A percentile compares a stretch with the other conserved stretches of the same genome.
These are phyloP conservation scores for Steatocranus sp. DNA, from an alignment of 2,797 vertebrate genomes.

Conservation along the genomic window DNA sequence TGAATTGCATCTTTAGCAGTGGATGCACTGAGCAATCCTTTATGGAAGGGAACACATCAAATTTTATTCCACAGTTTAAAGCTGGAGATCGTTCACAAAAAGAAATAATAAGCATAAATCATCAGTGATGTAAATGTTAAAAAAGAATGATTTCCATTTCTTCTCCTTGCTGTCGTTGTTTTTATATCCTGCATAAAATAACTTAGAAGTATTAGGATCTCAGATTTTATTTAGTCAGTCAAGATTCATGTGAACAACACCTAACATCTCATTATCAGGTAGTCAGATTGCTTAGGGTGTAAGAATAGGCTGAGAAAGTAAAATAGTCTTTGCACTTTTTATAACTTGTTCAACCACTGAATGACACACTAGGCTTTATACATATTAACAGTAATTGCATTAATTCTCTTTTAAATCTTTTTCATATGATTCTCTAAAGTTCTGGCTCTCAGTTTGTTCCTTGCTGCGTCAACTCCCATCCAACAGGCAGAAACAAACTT, in stretches of 20 bases:
- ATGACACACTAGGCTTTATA: background rate
- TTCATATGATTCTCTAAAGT: background rate
- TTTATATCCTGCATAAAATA: background rate
- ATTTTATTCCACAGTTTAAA: background rate
- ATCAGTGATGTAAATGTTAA: background rate
- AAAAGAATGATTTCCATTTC: background rate
- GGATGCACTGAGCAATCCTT: background rate
- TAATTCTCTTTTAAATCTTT: conserved; percentile 11
- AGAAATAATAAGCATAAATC: background rate
- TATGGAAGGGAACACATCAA: background rate
- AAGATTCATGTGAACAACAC: background rate
- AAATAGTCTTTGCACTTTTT: background rate
- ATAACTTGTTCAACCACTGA: background rate
- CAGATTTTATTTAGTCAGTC: background rate
- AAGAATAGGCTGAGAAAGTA: background rate
- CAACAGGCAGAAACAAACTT: conserved; percentile 14
- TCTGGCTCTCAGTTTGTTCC: background rate
- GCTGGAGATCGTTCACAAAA: background rate
- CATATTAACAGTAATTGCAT: background rate
- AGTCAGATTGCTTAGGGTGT: background rate
- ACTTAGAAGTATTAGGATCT: background rate
- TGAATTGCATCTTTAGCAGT: background rate
- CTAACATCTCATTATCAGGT: background rate
- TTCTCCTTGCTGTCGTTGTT: background rate
- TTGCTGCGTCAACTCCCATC: conserved; percentile 6